Evolutionary conservation across 1,140 invertebrate species (phyloP), one percentile per base, ranked within the genome.

Genomic region (Ceratitis capitata): DNA sequence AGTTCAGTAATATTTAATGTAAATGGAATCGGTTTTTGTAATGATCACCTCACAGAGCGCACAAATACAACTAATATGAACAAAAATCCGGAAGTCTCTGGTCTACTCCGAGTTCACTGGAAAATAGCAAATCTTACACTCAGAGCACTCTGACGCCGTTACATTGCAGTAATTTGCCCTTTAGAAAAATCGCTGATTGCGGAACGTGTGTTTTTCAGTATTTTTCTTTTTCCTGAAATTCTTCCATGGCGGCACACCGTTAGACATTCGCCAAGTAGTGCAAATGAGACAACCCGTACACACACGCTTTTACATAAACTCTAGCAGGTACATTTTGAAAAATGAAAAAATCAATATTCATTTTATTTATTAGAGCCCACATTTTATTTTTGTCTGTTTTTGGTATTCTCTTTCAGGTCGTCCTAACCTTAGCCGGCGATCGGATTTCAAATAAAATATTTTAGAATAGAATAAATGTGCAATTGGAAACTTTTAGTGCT

Each of bases 401-500:
- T 69, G 26, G 39, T n/a, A 69, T 39, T 69, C 32, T 74, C 35
- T 45, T 26, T 45, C 69, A 39, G 39, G 16, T 45, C 39, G 6
- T 78, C 6, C 39, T 23, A 78, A 78, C 69, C 39, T 74, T 42
- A 74, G n/a, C 35, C 45, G 39, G n/a, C 69, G 61, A 19, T 35
- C 29, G 29, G 32, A 69, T 78, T 78, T 16, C 39, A 78, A 78
- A 78, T 78, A n/a, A 78, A 78, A 78, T 78, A n/a, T n/a, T n/a
- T n/a, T n/a, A 45, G 39, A 45, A 45, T 56, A 45, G 39, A 26
- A 45, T 45, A 45, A 45, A 78, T 78, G 35, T 78, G 39, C 69
- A 78, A 78, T 78, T 45, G 69, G 69, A 78, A 64, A 78, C 69
- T 78, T 78, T 78, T 78, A 35, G 69, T 45, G 69, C 32, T 7